Evolutionary conservation across 2,797 vertebrate genomes (phyloP).

Genomic region (Microctenopoma steveboyesi): DNA sequence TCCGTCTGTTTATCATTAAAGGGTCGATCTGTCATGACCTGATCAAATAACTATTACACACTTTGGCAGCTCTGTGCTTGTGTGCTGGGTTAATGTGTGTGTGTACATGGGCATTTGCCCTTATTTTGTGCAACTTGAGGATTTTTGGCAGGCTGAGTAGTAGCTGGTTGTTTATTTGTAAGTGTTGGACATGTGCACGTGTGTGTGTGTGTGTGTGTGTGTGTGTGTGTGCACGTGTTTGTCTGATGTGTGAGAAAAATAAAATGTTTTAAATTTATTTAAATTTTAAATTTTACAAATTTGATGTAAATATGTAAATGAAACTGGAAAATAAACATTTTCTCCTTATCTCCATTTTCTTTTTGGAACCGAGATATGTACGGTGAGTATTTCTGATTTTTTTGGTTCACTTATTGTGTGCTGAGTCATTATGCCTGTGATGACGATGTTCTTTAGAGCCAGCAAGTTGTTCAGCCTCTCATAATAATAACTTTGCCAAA

Average conservation of each 20-base stretch:
- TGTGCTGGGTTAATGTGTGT: background rate
- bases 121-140: slow-evolving; percentile 43
- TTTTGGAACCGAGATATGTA: too few species aligned
- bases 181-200: slow-evolving; percentile 7
- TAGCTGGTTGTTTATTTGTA: slow-evolving; percentile 54
- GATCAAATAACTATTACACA: slow-evolving; percentile 76
- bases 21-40: slow-evolving; percentile 75
- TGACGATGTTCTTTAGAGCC: too few species aligned
- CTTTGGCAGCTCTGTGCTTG: slow-evolving; percentile 53
- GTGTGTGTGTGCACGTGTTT: background rate
- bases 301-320: background rate
- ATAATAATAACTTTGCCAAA: too few species aligned
- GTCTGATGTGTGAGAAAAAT: slow-evolving; percentile 17
- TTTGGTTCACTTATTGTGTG: too few species aligned
- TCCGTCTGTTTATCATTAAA: slow-evolving; percentile 70
- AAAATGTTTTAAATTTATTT: too few species aligned
- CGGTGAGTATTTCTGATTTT: too few species aligned
- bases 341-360: too few species aligned
- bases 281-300: background rate
- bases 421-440: too few species aligned
- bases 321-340: background rate
- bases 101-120: slow-evolving; percentile 41
- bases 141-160: slow-evolving; percentile 44
- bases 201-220: background rate
- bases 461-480: too few species aligned